Conservation (phyloP, 2,113 vertebrate genomes). For the Psammodynastes pulverulentus region DNA sequence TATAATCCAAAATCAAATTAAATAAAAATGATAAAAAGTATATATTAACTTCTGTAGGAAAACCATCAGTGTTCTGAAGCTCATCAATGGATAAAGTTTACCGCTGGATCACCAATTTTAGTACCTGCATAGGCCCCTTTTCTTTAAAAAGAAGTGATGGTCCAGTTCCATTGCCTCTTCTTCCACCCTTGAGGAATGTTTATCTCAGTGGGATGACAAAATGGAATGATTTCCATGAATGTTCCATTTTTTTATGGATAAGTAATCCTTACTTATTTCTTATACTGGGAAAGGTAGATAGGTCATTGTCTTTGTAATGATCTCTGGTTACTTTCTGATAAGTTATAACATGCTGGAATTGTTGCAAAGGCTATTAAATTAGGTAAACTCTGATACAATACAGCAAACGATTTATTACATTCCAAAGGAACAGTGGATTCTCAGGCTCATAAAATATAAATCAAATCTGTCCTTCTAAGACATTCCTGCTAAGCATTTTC, state of each 20-base stretch:
- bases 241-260: not conserved
- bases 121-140: not conserved
- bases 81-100: not conserved
- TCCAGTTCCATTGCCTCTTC: not conserved
- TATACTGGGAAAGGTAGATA: not conserved
- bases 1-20: not conserved
- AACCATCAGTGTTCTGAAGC: not conserved
- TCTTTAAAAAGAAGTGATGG: not conserved
- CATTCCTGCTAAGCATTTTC: not conserved
- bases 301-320: not conserved
- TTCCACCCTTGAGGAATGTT: not conserved
- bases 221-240: not conserved
- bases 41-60: accelerated
- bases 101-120: not conserved
- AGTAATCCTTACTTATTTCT: not conserved
- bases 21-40: conserved; percentile 5
- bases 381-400: not conserved
- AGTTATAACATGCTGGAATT: not conserved
- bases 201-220: not conserved
- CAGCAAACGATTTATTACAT: not conserved
- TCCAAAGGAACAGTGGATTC: not conserved
- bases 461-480: not conserved
- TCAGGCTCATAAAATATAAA: not conserved
- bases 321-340: not conserved
- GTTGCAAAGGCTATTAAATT: not conserved